These are phyloP conservation scores for Calidris pygmaea DNA, from an alignment of 2,113 vertebrate genomes.

Conservation along the genomic window DNA sequence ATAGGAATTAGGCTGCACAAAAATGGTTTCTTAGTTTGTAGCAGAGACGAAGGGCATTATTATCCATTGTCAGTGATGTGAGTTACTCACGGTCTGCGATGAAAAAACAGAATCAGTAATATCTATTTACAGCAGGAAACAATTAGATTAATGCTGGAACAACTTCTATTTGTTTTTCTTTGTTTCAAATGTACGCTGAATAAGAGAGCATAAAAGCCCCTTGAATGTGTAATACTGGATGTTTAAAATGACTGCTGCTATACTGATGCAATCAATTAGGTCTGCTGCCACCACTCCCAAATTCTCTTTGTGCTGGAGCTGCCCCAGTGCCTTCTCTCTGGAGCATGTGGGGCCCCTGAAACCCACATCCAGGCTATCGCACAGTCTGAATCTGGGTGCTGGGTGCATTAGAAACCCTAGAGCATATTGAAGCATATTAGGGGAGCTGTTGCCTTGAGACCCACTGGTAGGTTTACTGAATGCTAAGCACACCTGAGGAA, in stretches of 20 bases:
- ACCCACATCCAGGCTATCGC: neutral
- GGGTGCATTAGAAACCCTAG: neutral
- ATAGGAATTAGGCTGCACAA: neutral
- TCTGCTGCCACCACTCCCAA: neutral
- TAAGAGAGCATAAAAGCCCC: neutral
- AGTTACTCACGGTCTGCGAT: neutral
- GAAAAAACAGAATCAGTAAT: neutral
- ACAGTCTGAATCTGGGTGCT: neutral
- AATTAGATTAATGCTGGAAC: neutral
- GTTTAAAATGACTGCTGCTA: neutral
- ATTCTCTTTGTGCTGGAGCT: neutral
- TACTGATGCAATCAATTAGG: neutral
- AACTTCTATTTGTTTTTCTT: neutral
- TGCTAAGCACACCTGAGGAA: neutral
- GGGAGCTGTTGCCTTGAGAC: neutral
- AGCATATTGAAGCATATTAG: neutral
- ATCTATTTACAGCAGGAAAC: neutral
- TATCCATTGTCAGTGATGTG: neutral
- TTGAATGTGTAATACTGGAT: neutral
- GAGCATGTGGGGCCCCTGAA: fast-evolving
- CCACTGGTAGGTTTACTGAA: neutral
- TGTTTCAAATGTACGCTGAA: neutral
- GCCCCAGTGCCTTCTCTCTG: neutral
- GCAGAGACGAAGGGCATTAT: neutral
- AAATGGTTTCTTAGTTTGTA: neutral